Conservation (phyloP, 30 jellyfish, hydroid and myxozoan genomes). For the Cassiopea xamachana region DNA sequence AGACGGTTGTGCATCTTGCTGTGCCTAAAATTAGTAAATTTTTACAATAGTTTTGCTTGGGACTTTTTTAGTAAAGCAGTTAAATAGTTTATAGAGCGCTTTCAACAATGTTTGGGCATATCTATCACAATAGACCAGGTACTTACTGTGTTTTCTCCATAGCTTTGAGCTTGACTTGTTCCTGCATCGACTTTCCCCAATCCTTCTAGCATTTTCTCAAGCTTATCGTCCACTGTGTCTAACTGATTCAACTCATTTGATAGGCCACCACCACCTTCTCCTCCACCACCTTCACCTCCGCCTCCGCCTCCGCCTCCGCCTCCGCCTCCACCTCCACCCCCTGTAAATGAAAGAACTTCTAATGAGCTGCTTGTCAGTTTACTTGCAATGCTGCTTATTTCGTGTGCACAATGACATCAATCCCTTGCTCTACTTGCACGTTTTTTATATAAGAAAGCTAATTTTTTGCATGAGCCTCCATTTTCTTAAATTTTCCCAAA, state of each 20-base stretch:
- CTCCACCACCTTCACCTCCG: slow-evolving; percentile 43
- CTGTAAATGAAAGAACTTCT: too few species aligned
- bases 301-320: background rate
- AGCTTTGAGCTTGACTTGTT: slow-evolving; percentile 17
- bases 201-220: slow-evolving; percentile 90
- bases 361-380: too few species aligned
- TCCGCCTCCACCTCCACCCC: too few species aligned
- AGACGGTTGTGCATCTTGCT: slow-evolving; percentile 71
- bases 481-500: too few species aligned
- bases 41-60: too few species aligned
- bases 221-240: slow-evolving; percentile 88
- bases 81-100: too few species aligned
- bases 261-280: slow-evolving; percentile 49
- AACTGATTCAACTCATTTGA: slow-evolving; percentile 90
- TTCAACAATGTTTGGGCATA: background rate
- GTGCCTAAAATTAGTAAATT: background rate
- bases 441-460: too few species aligned
- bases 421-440: too few species aligned
- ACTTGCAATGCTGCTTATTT: too few species aligned
- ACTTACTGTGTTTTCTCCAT: slow-evolving; percentile 38
- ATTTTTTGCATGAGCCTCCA: too few species aligned
- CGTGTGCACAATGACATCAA: too few species aligned
- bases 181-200: slow-evolving; percentile 71
- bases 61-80: too few species aligned
- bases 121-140: background rate